phyloP scores from a whole-genome alignment of 92 coral and sea anemone genomes.

The Galaxea fascicularis region DNA sequence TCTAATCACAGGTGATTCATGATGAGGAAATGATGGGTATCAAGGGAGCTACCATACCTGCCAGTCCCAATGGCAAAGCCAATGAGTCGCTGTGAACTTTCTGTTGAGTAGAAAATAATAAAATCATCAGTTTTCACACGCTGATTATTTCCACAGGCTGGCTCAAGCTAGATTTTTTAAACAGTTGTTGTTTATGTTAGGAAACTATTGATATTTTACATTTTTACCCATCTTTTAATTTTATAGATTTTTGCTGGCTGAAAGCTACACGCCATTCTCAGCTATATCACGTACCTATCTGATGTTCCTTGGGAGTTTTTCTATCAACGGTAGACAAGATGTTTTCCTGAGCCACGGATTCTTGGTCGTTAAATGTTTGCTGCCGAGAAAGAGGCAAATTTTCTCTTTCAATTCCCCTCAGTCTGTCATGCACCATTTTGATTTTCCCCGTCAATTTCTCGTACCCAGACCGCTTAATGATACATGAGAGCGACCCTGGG shows the following conservation, averaged over 20 bases:
- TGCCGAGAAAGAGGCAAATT: constrained; percentile 53
- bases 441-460: constrained; percentile 7
- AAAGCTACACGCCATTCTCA: neutral
- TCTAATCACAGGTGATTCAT: too few species aligned
- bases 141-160: too few species aligned
- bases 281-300: constrained; percentile 71
- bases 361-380: constrained; percentile 46
- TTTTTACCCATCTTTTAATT: too few species aligned
- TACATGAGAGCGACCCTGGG: neutral
- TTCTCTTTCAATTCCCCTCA: constrained; percentile 73
- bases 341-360: constrained; percentile 70
- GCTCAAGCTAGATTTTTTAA: too few species aligned
- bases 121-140: neutral
- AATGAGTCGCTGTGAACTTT: constrained; percentile 87
- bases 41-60: constrained; percentile 72
- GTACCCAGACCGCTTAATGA: constrained; percentile 11
- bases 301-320: constrained; percentile 85
- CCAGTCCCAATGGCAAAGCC: constrained; percentile 97
- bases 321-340: constrained; percentile 68
- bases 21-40: too few species aligned
- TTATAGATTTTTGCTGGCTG: too few species aligned
- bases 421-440: constrained; percentile 88
- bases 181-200: too few species aligned
- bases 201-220: too few species aligned
- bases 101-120: constrained; percentile 45